Evolutionary conservation across 2,797 vertebrate species (phyloP), one percentile per base, ranked within the genome.

Genomic region (Ctenopoma kingsleyae): DNA sequence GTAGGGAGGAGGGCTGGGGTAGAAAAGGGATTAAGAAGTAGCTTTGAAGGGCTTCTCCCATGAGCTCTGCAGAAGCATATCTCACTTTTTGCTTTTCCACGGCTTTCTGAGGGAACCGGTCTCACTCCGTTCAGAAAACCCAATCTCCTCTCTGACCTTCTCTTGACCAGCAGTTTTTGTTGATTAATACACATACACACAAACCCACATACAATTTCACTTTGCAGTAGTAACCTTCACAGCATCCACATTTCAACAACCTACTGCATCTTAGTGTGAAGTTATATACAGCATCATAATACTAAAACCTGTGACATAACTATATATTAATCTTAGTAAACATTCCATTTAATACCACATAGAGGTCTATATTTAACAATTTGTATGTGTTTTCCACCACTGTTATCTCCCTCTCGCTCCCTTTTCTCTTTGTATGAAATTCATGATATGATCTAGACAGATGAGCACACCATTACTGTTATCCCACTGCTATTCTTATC

Each of bases 91-190:
- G 52, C 76, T 78, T 82, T 85, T 83, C 81, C 72, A 74, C 27
- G 19, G 56, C 70, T 81, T 87, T 83, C 84, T 79, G 79, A 75
- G 63, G 82, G 90, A 73, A 88, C 76, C 80, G 78, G 75, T 88
- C 76, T 83, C 82, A 74, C 77, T 80, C 75, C 70, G 73, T 87
- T 89, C 70, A 88, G 64, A 89, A 86, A 89, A 86, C 70, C 78
- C 89, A 92, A 91, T 92, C 89, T 90, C 85, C 86, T 87, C 74
- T 62, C 50, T 90, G 90, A 92, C 91, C 90, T 91, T 88, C 87
- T 85, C 40, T 48, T 79, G 81, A 76, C 77, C 76, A 20, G 56
- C n/a, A 20, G 66, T 80, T 85, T 85, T 80, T 86, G 78, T 78
- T 87, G 82, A 90, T 90, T 86, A 89, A 80, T 72, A 69, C 73